Conservation (phyloP, 2,888 invertebrate species). For the Halocaridina rubra region DNA sequence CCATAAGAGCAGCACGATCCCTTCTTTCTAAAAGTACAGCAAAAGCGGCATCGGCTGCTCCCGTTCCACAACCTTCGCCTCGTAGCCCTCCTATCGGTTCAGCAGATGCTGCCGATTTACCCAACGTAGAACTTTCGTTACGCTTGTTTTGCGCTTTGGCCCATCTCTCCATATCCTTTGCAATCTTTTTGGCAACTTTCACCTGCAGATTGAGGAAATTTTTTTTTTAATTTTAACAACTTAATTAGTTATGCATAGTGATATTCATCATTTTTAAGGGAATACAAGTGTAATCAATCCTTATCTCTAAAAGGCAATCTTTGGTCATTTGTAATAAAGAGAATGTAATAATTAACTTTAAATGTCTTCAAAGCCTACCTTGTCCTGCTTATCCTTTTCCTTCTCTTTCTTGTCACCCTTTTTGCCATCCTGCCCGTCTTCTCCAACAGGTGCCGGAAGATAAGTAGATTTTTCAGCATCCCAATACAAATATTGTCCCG, state of each 20-base stretch:
- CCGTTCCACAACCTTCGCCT: constrained; percentile 71
- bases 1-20: constrained; percentile 66
- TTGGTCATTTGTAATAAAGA: too few species aligned
- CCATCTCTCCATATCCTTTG: constrained; percentile 95
- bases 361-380: too few species aligned
- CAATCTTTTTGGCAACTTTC: constrained; percentile 96
- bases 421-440: constrained; percentile 59
- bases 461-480: constrained; percentile 74
- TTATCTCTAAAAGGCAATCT: too few species aligned
- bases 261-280: too few species aligned
- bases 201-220: too few species aligned
- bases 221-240: too few species aligned
- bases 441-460: constrained; percentile 68
- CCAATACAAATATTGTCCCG: constrained; percentile 95
- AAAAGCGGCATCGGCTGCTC: constrained; percentile 92
- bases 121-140: constrained; percentile 76
- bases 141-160: constrained; percentile 97
- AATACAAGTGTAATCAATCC: too few species aligned
- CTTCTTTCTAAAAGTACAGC: constrained; percentile 85
- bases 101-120: constrained; percentile 60
- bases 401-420: constrained; percentile 72
- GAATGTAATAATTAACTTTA: too few species aligned
- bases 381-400: constrained; percentile 76
- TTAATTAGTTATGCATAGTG: too few species aligned
- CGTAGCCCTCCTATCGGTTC: constrained; percentile 65